Conservation (phyloP, 2,113 vertebrate species). For the Litocranius walleri region DNA sequence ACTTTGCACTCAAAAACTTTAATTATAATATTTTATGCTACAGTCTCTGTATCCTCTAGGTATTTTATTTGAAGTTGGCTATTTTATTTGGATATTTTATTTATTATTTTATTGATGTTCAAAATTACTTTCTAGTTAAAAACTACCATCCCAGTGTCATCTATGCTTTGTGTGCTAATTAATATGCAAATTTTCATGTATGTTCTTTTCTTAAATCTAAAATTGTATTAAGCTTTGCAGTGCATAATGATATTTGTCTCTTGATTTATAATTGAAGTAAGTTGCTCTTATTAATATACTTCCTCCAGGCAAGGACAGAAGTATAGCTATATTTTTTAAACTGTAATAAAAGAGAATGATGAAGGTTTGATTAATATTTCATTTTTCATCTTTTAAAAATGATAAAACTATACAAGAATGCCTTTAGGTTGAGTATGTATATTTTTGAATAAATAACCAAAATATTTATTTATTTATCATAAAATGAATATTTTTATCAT, state of each 20-base stretch:
- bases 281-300: slow-evolving; percentile 15
- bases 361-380: slow-evolving; percentile 76
- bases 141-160: neutral
- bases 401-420: slow-evolving; percentile 59
- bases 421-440: slow-evolving; percentile 62
- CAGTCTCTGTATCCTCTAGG: neutral
- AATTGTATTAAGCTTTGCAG: neutral
- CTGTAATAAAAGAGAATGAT: slow-evolving; percentile 52
- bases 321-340: slow-evolving; percentile 62
- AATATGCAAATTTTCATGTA: neutral
- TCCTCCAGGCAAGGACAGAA: slow-evolving; percentile 43
- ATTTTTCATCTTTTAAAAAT: slow-evolving; percentile 70
- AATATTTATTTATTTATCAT: slow-evolving; percentile 39
- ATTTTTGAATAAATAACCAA: slow-evolving; percentile 57
- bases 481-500: slow-evolving; percentile 41
- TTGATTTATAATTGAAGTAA: slow-evolving; percentile 63
- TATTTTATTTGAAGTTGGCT: neutral
- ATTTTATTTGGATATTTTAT: neutral
- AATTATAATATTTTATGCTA: neutral
- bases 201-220: slow-evolving; percentile 23
- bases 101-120: neutral
- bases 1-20: neutral
- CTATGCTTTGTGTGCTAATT: neutral
- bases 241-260: neutral
- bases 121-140: neutral